Base-by-base conservation (phyloP, 2,888 invertebrate species). In the Thymelicus lineola region DNA sequence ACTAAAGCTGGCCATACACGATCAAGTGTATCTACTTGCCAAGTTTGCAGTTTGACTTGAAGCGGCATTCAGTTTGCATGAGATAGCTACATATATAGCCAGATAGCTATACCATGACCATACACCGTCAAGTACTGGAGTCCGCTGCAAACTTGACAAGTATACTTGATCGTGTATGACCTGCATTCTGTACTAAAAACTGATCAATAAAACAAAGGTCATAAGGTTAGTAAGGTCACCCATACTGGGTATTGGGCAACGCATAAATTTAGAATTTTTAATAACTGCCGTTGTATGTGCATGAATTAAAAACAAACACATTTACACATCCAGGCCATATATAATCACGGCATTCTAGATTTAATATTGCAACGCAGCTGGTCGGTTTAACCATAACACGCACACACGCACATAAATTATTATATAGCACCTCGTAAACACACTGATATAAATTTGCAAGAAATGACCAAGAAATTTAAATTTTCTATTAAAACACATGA, bases 401-500 rank as follows among this genome's bases (percentile, higher is more conserved):
- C 69, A 69, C 67, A 68, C 69, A 63, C 69, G 69, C 63, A 59
- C 69, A 69, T 69, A 69, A 69, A 63, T 63, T 69, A 69, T 69
- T 69, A 69, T 58, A 69, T 69, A 63, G 50, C 69, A 63, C 69
- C 36, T 69, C 48, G 63, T 62, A 50, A 68, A 57, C 36, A 57
- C 46, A 6, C 17, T 9, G 62, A 36, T 48, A 36, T 57, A 57
- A 28, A 35, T 5, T 63, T 20, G 17, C 69, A n/a, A 42, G 58
- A 69, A 20, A 45, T n/a, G 60, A 10, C 45, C 17, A 20, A 20
- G 3, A 28, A 28, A 28, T 28, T 20, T 20, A 2, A 2, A 20
- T 20, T 20, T 20, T 20, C 3, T 28, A 28, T 5, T n/a, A n/a
- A n/a, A n/a, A n/a, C 28, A 5, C 28, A 28, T 28, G 3, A 28